phyloP scores from a whole-genome alignment of 2,113 vertebrate genomes.

The Grus americana region DNA sequence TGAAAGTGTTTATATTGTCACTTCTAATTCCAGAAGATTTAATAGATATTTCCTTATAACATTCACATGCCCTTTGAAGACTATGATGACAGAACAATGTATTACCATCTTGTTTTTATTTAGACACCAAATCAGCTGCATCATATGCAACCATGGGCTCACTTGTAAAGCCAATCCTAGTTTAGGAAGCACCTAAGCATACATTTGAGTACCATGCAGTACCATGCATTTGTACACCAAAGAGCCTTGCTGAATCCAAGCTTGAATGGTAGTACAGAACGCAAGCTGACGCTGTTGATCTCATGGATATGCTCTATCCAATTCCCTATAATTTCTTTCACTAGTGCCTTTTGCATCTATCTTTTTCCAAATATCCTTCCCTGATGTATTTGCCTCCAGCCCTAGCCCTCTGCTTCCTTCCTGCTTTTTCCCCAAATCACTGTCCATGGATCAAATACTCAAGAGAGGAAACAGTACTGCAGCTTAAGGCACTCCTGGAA shows the following conservation, averaged over 20 bases:
- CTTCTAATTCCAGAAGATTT: conserved; percentile 12
- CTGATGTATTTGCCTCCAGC: background rate
- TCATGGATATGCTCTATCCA: background rate
- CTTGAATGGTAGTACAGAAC: background rate
- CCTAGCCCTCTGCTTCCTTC: background rate
- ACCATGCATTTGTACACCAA: background rate
- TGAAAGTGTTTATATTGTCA: conserved; percentile 35
- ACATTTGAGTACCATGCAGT: background rate
- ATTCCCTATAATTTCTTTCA: background rate
- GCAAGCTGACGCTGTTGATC: background rate
- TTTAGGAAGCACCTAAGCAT: background rate
- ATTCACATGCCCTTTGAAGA: background rate
- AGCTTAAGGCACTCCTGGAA: background rate
- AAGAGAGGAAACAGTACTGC: background rate
- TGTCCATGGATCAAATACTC: background rate
- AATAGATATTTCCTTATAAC: background rate
- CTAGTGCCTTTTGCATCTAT: background rate
- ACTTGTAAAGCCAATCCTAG: background rate
- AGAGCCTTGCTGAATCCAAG: background rate
- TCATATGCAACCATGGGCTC: background rate
- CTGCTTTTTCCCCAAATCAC: background rate
- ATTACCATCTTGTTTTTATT: background rate
- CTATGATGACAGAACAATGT: background rate
- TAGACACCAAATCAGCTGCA: background rate
- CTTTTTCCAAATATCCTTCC: background rate